phyloP scores from a whole-genome alignment of 2,888 invertebrate species.

The Ophion slaviceki region DNA sequence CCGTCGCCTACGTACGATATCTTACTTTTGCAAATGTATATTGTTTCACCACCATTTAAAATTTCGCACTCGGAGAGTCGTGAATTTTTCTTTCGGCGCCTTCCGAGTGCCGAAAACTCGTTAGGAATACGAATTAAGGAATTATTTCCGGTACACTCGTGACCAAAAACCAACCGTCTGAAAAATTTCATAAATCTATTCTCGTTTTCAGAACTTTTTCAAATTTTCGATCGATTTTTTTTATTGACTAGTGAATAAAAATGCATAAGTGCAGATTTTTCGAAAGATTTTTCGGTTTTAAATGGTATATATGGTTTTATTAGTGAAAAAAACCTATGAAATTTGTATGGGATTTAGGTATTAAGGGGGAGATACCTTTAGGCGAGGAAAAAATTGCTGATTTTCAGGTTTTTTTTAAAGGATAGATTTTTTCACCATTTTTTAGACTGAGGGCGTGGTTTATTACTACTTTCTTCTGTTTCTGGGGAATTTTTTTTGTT shows the following conservation, averaged over 20 bases:
- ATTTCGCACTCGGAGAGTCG: not conserved
- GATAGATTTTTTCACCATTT: no score
- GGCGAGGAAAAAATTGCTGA: no score
- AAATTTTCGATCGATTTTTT: not conserved
- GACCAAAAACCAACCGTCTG: not conserved
- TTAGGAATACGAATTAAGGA: not conserved
- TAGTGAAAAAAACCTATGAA: not conserved
- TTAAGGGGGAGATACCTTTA: no score
- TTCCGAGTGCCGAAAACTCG: not conserved
- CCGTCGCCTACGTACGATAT: not conserved
- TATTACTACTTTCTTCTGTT: no score
- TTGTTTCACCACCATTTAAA: not conserved
- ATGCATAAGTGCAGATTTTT: not conserved
- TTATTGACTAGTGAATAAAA: not conserved
- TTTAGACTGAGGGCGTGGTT: no score
- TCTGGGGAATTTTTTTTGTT: no score
- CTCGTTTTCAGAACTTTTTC: no score
- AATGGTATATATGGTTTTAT: not conserved
- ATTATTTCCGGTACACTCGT: not conserved
- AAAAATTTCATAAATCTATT: no score
- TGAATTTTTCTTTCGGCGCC: not conserved
- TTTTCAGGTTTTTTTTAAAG: no score
- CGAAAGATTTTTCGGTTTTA: no score
- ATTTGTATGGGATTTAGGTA: no score
- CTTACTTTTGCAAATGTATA: not conserved